Base-by-base conservation (phyloP, 1,140 invertebrate genomes). In the Battus philenor region DNA sequence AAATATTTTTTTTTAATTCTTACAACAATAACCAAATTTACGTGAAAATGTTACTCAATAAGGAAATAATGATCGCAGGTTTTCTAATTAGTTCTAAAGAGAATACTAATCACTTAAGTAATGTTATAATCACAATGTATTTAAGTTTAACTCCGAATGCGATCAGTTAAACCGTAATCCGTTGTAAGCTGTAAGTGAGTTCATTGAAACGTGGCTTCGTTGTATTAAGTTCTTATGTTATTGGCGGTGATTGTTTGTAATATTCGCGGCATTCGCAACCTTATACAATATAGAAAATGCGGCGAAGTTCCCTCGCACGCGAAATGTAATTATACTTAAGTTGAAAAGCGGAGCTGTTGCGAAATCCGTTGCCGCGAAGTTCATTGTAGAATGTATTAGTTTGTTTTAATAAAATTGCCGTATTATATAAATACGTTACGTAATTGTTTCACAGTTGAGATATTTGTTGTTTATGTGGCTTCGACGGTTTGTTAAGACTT, bases 191-290 rank as follows among this genome's bases (percentile, higher is more conserved):
- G 3, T 24, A 36, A 41, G 38, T 1, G 15, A 7, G 15, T 29
- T 41, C 12, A 41, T 17, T 29, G 15, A 41, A 41, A 29, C 15
- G 24, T 16, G 13, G 24, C 8, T 29, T 41, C 20, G 15, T 29
- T 29, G n/a, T 41, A 17, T 27, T 27, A 41, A 41, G 13, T 41
- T 41, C 24, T 41, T 29, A 41, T 29, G 24, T 38, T 24, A 38
- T 41, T 17, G 17, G n/a, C 12, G 8, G 6, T 39, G 15, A 12
- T 39, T 26, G 10, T 39, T 39, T 13, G 10, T 0, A n/a, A 26
- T 10, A 10, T 3, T 17, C 36, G 3, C 13, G n/a, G 22, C 13
- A 27, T 13, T 27, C 16, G 7, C 12, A 27, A 16, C 38, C 38
- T 41, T 41, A n/a, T 2, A 5, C 17, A 10, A 29, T 18, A 7